Evolutionary conservation across 2,888 invertebrate genomes (phyloP), one percentile per base, ranked within the genome.

Genomic region (Diaphora mendica): DNA sequence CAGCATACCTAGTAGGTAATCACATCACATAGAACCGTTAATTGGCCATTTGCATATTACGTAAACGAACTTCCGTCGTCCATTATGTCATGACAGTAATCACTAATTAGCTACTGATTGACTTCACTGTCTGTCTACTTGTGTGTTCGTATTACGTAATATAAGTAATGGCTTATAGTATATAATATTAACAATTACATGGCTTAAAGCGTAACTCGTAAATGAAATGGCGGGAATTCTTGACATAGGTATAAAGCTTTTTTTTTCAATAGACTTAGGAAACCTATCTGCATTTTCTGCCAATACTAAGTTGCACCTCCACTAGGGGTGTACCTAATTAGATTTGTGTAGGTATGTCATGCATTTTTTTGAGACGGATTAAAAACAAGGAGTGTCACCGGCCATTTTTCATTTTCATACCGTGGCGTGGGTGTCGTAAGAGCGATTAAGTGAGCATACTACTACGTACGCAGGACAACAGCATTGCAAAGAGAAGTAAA

Each of bases 131-230:
- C 64, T 70, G 67, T 77, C 64, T 71, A 30, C 70, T 78, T 67
- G 71, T 71, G 81, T 81, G 73, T 83, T 81, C 72, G 72, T 65
- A 71, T 81, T 78, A 79, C 59, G 44, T 74, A 83, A 83, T 66
- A 81, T 81, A 80, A 80, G 71, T 44, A 59, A 62, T 51, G 64
- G 23, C 23, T 51, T 13, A 33, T 33, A 33, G 20, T 33, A 23
- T 51, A 23, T 30, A 33, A 51, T 68, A 68, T 68, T 68, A 20
- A 33, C 33, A 48, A 68, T 68, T 68, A 33, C 20, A 68, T 23
- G 51, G 44, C 8, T 55, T 1, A 55, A n/a, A 55, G 51, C 33
- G 30, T 11, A n/a, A 42, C 42, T 26, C 26, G 17, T 9, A 23
- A n/a, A 9, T 66, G 20, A 67, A 44, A 44, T 67, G 30, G 66